These are phyloP conservation scores for Atta cephalotes DNA, from an alignment of 1,140 invertebrate genomes.

Conservation along the genomic window DNA sequence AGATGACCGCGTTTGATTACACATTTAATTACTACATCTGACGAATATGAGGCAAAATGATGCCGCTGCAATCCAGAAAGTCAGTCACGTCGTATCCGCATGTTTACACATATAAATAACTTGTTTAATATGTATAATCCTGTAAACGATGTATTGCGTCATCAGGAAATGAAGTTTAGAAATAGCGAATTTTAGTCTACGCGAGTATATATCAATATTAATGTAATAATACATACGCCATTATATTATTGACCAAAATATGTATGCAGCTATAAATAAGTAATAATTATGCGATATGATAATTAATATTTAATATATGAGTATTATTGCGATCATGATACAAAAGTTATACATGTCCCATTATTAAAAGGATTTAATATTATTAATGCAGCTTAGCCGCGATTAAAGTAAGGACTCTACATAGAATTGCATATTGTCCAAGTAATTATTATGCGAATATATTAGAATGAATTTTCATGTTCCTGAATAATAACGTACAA, in stretches of 20 bases:
- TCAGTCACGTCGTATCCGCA: background rate
- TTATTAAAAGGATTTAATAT: conserved; percentile 39
- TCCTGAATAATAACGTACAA: conserved; percentile 16
- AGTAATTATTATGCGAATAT: conserved; percentile 25
- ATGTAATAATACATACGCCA: background rate
- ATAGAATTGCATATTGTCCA: background rate
- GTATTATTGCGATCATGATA: conserved; percentile 2
- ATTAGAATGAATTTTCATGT: conserved; percentile 5
- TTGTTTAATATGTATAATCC: conserved; percentile 11
- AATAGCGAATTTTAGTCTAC: conserved; percentile 14
- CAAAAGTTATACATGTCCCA: conserved; percentile 2
- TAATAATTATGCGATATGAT: conserved; percentile 19
- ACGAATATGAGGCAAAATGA: conserved; percentile 41
- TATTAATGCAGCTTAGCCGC: conserved; percentile 14
- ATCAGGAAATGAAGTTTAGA: conserved; percentile 4
- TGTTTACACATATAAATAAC: background rate
- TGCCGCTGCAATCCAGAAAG: conserved; percentile 4
- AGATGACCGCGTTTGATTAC: conserved; percentile 46
- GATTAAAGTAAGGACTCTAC: conserved; percentile 2
- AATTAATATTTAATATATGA: conserved; percentile 31
- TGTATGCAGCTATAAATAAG: conserved; percentile 1
- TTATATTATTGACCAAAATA: background rate
- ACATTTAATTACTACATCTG: conserved; percentile 31
- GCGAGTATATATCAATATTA: background rate
- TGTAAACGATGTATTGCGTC: conserved; percentile 1